Conservation (phyloP, 2,113 vertebrate species). For the Elgaria multicarinata region DNA sequence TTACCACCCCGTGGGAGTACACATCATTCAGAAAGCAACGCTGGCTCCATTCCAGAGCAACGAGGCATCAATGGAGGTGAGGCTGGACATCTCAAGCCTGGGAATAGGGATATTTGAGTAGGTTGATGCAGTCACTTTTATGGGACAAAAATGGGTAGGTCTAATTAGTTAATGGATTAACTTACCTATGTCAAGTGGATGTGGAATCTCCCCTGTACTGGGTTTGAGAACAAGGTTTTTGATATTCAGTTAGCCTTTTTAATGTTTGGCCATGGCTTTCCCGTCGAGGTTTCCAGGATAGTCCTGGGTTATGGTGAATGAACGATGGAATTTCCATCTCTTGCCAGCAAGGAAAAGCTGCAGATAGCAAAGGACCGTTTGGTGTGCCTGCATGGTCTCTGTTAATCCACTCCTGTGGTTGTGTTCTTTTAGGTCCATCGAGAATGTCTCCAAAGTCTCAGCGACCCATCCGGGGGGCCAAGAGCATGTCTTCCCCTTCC, state of each 20-base stretch:
- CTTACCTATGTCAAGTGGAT: background rate
- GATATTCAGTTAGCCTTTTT: background rate
- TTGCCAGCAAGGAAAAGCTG: background rate
- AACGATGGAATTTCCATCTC: background rate
- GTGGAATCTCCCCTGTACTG: background rate
- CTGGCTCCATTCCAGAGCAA: conserved; percentile 72
- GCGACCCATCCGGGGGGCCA: conserved; percentile 83
- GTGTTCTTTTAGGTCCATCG: conserved; percentile 76
- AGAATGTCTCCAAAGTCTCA: conserved; percentile 92
- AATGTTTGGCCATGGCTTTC: background rate
- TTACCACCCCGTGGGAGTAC: conserved; percentile 70
- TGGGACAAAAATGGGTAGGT: background rate
- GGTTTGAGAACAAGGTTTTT: background rate
- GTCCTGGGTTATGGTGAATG: background rate
- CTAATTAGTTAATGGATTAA: background rate
- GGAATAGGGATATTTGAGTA: background rate
- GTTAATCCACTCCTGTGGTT: background rate
- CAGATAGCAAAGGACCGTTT: background rate
- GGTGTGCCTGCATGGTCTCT: background rate
- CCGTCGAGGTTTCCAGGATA: background rate
- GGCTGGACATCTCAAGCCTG: background rate
- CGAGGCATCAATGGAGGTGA: conserved; percentile 78
- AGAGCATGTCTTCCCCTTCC: conserved; percentile 79
- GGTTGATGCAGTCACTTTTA: background rate
- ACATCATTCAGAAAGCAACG: conserved; percentile 84